Percentiles rank a stretch among this genome's conserved stretches.
Evolutionary conservation across 2,113 vertebrate genomes (phyloP).

Genomic region (Siphamia tubifer): DNA sequence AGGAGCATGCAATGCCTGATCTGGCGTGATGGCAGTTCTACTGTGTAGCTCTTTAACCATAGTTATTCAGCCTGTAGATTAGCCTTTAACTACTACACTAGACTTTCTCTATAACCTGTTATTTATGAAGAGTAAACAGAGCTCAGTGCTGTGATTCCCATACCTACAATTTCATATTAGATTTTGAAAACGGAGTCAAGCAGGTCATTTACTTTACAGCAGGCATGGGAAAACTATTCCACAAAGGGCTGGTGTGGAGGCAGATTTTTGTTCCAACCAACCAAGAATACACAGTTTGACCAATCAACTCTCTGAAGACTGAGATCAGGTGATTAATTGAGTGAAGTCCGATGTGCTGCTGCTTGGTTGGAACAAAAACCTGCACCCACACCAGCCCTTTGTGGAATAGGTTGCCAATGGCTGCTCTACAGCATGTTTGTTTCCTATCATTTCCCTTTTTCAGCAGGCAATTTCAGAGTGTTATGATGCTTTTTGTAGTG

Average conservation of each 20-base stretch:
- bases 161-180: constrained; percentile 7
- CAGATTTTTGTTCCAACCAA: too few species aligned
- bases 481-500: neutral
- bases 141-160: constrained; percentile 37
- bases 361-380: too few species aligned
- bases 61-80: constrained; percentile 43
- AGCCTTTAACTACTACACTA: constrained; percentile 57
- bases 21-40: neutral
- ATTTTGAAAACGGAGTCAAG: neutral
- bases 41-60: constrained; percentile 32
- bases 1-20: neutral
- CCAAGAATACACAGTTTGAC: too few species aligned
- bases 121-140: constrained; percentile 64
- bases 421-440: neutral
- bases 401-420: too few species aligned
- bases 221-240: too few species aligned
- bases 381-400: too few species aligned
- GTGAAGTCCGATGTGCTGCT: too few species aligned
- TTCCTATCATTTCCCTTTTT: neutral
- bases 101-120: constrained; percentile 34
- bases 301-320: too few species aligned
- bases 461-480: neutral
- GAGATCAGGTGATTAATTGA: too few species aligned
- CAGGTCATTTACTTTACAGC: neutral
- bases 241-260: too few species aligned